Conservation (phyloP, 2,113 vertebrate genomes). For the Rhegmatorhina hoffmannsi region DNA sequence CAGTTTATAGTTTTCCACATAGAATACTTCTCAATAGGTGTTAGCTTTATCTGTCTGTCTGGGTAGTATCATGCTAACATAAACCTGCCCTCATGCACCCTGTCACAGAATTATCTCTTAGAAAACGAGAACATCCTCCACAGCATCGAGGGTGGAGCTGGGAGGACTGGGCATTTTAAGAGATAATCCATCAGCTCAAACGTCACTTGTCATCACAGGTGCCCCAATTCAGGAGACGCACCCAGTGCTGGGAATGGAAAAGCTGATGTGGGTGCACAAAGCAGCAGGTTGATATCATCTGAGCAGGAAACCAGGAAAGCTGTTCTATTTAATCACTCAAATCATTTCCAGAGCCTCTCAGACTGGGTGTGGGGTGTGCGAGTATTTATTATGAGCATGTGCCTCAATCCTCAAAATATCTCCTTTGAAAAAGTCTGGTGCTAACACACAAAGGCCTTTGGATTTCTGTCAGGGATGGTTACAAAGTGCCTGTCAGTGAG, state of each 20-base stretch:
- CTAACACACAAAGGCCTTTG: neutral
- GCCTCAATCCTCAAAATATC: neutral
- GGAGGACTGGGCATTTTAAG: constrained; percentile 44
- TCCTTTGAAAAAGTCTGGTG: neutral
- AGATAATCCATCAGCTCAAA: constrained; percentile 55
- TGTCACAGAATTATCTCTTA: neutral
- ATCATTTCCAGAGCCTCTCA: constrained; percentile 45
- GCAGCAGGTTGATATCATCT: constrained; percentile 42
- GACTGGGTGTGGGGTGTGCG: neutral
- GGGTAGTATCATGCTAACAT: neutral
- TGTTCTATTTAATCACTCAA: constrained; percentile 35
- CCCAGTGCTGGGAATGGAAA: constrained; percentile 75
- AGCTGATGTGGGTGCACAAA: constrained; percentile 37
- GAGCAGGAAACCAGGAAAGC: constrained; percentile 68
- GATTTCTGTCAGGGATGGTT: neutral
- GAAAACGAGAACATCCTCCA: neutral
- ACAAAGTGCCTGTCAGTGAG: neutral
- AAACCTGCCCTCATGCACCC: neutral
- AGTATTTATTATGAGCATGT: constrained; percentile 1
- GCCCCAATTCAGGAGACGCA: constrained; percentile 24
- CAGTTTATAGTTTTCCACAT: neutral
- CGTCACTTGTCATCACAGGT: constrained; percentile 65
- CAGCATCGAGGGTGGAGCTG: neutral
- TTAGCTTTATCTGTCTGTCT: neutral
- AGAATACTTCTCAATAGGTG: neutral